Evolutionary conservation across 2,797 vertebrate species (phyloP).

Genomic region (Salarias fasciatus): DNA sequence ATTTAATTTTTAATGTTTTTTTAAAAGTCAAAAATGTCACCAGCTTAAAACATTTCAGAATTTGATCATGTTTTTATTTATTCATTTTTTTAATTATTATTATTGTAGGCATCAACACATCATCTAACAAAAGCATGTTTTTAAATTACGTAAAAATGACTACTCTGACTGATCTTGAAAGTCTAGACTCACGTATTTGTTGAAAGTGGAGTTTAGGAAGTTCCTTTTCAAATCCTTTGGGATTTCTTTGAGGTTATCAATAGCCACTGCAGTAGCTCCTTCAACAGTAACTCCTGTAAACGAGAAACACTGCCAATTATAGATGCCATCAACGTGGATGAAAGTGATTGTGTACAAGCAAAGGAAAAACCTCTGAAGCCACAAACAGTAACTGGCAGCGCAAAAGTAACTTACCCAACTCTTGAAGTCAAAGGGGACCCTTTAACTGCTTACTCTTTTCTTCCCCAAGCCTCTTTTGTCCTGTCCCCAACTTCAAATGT

Average conservation of each 20-base stretch:
- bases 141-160: not conserved
- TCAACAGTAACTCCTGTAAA: constrained; percentile 52
- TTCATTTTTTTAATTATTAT: not conserved
- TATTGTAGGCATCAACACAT: not conserved
- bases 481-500: constrained; percentile 80
- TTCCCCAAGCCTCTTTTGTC: constrained; percentile 76
- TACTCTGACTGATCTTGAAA: not conserved
- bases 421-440: constrained; percentile 74
- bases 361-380: constrained; percentile 67
- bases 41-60: constrained; percentile 1
- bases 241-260: constrained; percentile 64
- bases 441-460: constrained; percentile 70
- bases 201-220: constrained; percentile 50
- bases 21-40: constrained; percentile 22
- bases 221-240: constrained; percentile 38
- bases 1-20: too few species aligned
- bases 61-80: not conserved
- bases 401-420: constrained; percentile 75
- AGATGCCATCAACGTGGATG: constrained; percentile 68
- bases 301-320: constrained; percentile 70
- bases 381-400: constrained; percentile 68
- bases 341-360: constrained; percentile 63
- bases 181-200: constrained; percentile 23
- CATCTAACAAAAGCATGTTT: not conserved
- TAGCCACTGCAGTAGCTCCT: constrained; percentile 37